Conservation (phyloP, 2,113 vertebrate species). For the Passer montanus region DNA sequence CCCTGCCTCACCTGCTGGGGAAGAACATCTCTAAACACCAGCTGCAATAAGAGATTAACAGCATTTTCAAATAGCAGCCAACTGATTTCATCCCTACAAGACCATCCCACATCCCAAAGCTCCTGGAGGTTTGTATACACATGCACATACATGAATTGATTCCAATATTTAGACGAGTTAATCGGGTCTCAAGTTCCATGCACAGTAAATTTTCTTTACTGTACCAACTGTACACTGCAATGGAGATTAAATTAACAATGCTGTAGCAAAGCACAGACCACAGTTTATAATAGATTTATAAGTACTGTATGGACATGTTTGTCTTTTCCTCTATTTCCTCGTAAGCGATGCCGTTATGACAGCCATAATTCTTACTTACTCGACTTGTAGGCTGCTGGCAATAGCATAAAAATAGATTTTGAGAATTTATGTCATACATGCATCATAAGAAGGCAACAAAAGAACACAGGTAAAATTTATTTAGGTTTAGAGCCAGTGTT, state of each 20-base stretch:
- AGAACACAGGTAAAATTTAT: constrained; percentile 70
- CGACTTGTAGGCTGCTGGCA: constrained; percentile 74
- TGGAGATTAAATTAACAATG: constrained; percentile 43
- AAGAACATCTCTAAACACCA: not conserved
- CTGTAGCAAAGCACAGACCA: constrained; percentile 5
- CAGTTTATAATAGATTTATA: constrained; percentile 74
- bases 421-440: constrained; percentile 78
- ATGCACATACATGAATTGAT: not conserved
- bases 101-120: not conserved
- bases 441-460: constrained; percentile 67
- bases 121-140: not conserved
- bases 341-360: constrained; percentile 74
- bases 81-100: not conserved
- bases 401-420: constrained; percentile 77
- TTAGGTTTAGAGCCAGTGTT: constrained; percentile 14
- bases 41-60: not conserved
- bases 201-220: constrained; percentile 27
- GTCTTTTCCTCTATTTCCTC: constrained; percentile 68
- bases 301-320: constrained; percentile 68
- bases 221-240: constrained; percentile 2
- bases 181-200: not conserved
- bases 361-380: constrained; percentile 78
- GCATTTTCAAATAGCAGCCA: not conserved
- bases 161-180: not conserved
- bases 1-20: not conserved